Base-by-base conservation (phyloP, 1,140 invertebrate species). In the Gonioctena quinquepunctata region DNA sequence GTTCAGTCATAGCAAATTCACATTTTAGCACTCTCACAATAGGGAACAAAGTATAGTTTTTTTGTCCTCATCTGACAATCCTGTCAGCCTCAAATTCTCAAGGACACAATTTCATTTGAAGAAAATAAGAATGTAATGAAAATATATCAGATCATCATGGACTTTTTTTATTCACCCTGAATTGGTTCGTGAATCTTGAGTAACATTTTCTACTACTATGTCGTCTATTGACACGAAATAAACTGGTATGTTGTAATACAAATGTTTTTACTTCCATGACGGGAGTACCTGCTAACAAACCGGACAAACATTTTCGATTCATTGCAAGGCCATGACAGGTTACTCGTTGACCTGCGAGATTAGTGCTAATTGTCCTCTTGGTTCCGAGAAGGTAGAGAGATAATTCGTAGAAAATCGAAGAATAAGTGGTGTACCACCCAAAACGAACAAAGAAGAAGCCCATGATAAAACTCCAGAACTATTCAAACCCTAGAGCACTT, bases 331-430 rank as follows among this genome's bases (percentile, higher is more conserved):
- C 54, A 57, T 25, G 25, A 57, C 54, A 57, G 54, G 54, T 57
- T 57, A 57, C 25, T 57, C 21, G 54, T 57, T 57, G 54, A 57
- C 54, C 54, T 57, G 54, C n/a, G n/a, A 57, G 54, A 57, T 57
- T 22, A 25, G 54, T 57, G 54, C 25, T 57, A 57, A 57, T 57
- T 57, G 54, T 57, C 33, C n/a, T n/a, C n/a, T 49, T 23, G 54
- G 5, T 57, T 57, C 54, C 25, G n/a, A 57, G 54, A 57, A 54
- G 52, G 52, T 54, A 54, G 52, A 19, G 13, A 42, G 33, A 42
- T 42, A 42, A 42, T 42, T 13, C 33, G 33, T 42, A n/a, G 33
- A 42, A 42, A 42, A 42, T 42, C 16, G 16, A 42, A 42, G 33
- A 13, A 42, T 42, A 42, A 42, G 33, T 42, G 13, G 33, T 42